Evolutionary conservation across 2,113 vertebrate genomes (phyloP).

Genomic region (Leucopternis melanops): DNA sequence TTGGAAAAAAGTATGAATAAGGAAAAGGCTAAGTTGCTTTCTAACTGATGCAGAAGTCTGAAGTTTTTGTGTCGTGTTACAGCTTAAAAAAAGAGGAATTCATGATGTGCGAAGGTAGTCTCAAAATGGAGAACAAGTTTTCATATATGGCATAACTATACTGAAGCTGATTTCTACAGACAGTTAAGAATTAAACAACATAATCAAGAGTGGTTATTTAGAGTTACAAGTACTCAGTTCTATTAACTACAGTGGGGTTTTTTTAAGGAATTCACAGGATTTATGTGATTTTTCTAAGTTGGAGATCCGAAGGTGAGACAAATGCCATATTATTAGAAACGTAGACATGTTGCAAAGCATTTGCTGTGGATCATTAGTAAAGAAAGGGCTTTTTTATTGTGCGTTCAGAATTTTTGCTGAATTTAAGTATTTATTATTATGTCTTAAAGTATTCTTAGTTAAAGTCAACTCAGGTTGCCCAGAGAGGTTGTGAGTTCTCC

Average conservation of each 20-base stretch:
- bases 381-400: background rate
- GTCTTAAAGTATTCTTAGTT: background rate
- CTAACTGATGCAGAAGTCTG: background rate
- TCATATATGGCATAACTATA: background rate
- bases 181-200: background rate
- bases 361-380: background rate
- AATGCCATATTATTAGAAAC: background rate
- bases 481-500: background rate
- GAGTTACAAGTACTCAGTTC: background rate
- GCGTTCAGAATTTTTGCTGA: background rate
- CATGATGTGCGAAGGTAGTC: background rate
- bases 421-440: background rate
- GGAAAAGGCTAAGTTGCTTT: background rate
- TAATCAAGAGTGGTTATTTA: background rate
- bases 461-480: background rate
- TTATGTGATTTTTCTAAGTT: background rate
- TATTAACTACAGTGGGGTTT: accelerated
- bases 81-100: background rate
- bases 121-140: background rate
- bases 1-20: background rate
- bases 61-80: background rate
- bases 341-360: accelerated
- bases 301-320: background rate
- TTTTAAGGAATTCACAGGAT: background rate
- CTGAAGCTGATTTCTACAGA: background rate